Evolutionary conservation across 2,888 invertebrate genomes (phyloP).

Genomic region (Macroteleia sp.): DNA sequence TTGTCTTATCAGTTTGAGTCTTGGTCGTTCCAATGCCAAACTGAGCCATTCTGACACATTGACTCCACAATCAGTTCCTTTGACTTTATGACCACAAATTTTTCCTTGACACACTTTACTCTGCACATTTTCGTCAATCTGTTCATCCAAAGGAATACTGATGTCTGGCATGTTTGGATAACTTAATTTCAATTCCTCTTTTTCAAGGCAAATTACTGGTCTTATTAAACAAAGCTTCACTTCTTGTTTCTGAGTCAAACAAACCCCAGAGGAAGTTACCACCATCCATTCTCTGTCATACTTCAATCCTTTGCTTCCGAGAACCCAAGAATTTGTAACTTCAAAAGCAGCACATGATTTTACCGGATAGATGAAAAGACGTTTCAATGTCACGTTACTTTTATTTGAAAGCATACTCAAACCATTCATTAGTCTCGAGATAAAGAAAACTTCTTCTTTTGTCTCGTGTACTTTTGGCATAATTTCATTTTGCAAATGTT

Average conservation of each 20-base stretch:
- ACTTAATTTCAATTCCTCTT: constrained; percentile 85
- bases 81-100: constrained; percentile 92
- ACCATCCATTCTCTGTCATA: constrained; percentile 98
- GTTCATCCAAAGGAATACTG: constrained; percentile 85
- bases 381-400: constrained; percentile 81
- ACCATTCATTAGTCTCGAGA: too few species aligned
- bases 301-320: constrained; percentile 91
- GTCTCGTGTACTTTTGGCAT: too few species aligned
- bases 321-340: constrained; percentile 88
- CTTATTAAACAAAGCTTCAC: constrained; percentile 90
- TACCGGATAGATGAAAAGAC: constrained; percentile 92
- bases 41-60: constrained; percentile 92
- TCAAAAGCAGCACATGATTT: constrained; percentile 95
- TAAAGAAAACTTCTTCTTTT: constrained; percentile 10
- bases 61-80: constrained; percentile 93
- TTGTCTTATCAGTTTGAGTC: constrained; percentile 89
- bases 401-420: too few species aligned
- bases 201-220: constrained; percentile 88
- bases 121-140: constrained; percentile 73
- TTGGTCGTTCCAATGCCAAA: constrained; percentile 88
- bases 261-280: constrained; percentile 90
- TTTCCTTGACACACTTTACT: constrained; percentile 89
- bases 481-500: too few species aligned
- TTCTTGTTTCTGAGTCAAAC: constrained; percentile 94
- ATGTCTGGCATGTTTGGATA: constrained; percentile 86